Percentiles rank a stretch among this genome's conserved stretches.
These are phyloP conservation scores for Apolygus lucorum DNA, from an alignment of 1,140 invertebrate genomes.

Conservation along the genomic window DNA sequence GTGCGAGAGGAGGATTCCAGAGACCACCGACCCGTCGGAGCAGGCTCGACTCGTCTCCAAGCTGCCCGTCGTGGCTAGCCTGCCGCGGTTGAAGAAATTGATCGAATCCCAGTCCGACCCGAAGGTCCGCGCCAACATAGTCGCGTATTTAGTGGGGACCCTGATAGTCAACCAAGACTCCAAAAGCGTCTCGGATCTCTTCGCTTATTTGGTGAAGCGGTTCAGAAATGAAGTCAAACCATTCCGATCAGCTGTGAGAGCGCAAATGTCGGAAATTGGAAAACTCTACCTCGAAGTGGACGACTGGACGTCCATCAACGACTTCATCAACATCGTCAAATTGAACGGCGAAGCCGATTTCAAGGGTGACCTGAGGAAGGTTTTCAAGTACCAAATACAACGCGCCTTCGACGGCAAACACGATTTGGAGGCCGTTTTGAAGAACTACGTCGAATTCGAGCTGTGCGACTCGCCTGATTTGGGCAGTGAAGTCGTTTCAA, in stretches of 20 bases:
- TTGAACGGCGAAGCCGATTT: not conserved
- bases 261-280: not conserved
- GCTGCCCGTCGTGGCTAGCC: not conserved
- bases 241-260: not conserved
- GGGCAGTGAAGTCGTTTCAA: not conserved
- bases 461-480: not conserved
- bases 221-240: not conserved
- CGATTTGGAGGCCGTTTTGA: not conserved
- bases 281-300: not conserved
- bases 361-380: not conserved
- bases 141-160: not conserved
- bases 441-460: not conserved
- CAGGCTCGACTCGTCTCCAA: not conserved
- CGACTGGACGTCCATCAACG: constrained; percentile 1
- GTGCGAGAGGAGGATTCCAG: not conserved
- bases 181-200: not conserved
- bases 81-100: not conserved
- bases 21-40: not conserved
- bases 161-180: not conserved
- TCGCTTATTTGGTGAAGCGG: not conserved
- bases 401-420: not conserved
- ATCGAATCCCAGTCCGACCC: not conserved
- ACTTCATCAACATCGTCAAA: constrained; percentile 13
- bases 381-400: not conserved
- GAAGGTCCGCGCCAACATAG: not conserved